Conservation (phyloP, 1,140 invertebrate species). For the Penaeus indicus region DNA sequence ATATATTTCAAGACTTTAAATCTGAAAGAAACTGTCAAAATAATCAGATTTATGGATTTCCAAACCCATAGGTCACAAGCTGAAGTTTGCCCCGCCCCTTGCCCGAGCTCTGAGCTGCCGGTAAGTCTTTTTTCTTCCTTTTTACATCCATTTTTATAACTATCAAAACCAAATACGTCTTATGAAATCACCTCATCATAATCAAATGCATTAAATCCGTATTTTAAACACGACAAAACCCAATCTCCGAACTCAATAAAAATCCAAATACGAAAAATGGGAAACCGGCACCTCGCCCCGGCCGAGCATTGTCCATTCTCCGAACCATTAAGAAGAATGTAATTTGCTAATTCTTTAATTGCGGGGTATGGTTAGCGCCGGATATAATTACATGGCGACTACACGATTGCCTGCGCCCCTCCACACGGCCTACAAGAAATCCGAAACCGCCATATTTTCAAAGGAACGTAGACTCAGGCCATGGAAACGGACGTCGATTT, state of each 20-base stretch:
- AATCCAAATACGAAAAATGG: too few species aligned
- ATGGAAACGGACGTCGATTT: too few species aligned
- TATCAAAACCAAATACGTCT: background rate
- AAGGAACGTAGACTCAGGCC: too few species aligned
- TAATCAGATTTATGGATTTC: constrained; percentile 23
- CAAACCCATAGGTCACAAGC: constrained; percentile 20
- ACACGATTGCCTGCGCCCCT: constrained; percentile 54
- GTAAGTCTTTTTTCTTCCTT: background rate
- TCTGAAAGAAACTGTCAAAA: constrained; percentile 20
- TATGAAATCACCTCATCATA: background rate
- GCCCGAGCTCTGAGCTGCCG: background rate
- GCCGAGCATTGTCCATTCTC: constrained; percentile 40
- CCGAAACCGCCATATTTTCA: too few species aligned
- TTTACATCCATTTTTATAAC: background rate
- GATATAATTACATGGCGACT: constrained; percentile 58
- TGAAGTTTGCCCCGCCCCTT: background rate
- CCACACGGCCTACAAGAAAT: background rate
- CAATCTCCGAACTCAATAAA: too few species aligned
- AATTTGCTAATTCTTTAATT: constrained; percentile 63
- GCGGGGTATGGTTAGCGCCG: constrained; percentile 44
- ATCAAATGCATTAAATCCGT: background rate
- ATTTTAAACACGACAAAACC: too few species aligned
- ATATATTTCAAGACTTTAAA: background rate
- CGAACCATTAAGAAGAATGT: constrained; percentile 57
- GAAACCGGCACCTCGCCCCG: too few species aligned